These are phyloP conservation scores for Fissipunctia ypsillon DNA, from an alignment of 2,888 invertebrate genomes.

Conservation along the genomic window DNA sequence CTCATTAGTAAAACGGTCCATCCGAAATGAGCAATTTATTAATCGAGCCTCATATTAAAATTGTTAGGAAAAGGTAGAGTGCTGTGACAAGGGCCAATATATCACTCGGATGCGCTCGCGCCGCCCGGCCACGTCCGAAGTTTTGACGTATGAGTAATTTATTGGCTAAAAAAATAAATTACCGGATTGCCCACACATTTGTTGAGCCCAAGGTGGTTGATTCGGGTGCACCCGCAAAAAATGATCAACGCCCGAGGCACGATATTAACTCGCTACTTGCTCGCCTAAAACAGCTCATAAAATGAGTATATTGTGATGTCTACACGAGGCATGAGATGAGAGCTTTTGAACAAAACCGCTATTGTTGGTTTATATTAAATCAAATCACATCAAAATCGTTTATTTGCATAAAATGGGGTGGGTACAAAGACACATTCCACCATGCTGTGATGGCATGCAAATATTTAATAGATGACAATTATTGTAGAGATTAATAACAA, in stretches of 20 bases:
- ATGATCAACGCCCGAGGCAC: conserved; percentile 79
- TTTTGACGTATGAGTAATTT: conserved; percentile 90
- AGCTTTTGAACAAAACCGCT: conserved; percentile 8
- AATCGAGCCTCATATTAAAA: conserved; percentile 82
- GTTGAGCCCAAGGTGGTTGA: conserved; percentile 88
- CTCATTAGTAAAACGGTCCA: conserved; percentile 80
- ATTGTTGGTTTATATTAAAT: conserved; percentile 19
- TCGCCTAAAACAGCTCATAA: conserved; percentile 70
- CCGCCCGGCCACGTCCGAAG: conserved; percentile 79
- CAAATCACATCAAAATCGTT: too few relatives aligned
- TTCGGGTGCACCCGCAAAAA: conserved; percentile 89
- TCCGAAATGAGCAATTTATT: conserved; percentile 82
- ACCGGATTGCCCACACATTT: conserved; percentile 89
- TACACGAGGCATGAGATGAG: conserved; percentile 3
- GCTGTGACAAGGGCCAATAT: conserved; percentile 88
- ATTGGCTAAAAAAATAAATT: conserved; percentile 90
- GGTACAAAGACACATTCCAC: too few relatives aligned
- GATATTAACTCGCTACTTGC: conserved; percentile 82
- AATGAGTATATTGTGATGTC: conserved; percentile 38
- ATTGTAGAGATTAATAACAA: too few relatives aligned
- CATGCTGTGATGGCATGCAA: too few relatives aligned
- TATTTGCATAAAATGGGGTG: too few relatives aligned
- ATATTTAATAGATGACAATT: too few relatives aligned
- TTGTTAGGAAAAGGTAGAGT: conserved; percentile 82
- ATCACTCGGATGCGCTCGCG: conserved; percentile 82